Base-by-base conservation (phyloP, 2,888 invertebrate species). In the Agonum fuliginosum region DNA sequence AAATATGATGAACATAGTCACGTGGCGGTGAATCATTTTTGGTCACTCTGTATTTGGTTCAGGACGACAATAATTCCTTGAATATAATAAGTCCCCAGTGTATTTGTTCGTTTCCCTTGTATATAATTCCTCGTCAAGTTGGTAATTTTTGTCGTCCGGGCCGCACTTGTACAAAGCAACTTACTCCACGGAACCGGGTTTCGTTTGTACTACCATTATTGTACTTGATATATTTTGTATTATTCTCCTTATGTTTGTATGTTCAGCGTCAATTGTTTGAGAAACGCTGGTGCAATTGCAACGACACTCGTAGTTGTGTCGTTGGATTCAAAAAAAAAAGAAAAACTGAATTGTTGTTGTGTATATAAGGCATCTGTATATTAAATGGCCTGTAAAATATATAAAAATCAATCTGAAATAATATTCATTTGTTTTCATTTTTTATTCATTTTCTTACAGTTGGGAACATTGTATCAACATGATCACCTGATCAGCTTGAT, bases 361-460 rank as follows among this genome's bases (percentile, higher is more conserved):
- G 86, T 86, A 86, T 82, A 86, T 86, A 84, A n/a, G 77, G 70
- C 77, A 70, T 77, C 70, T 77, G 77, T 77, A 77, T 80, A 81
- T 80, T 84, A 83, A 84, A 83, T 86, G 86, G 84, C 85, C 83
- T 84, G 84, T 85, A 84, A 85, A 83, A 82, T 83, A 83, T 83
- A 83, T 81, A 80, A 80, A 80, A 67, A 75, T 65, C 41, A 62
- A 46, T 27, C 46, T 24, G 37, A 74, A 74, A 54, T 58, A n/a
- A n/a, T n/a, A n/a, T n/a, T n/a, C 72, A 76, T 74, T 72, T 62
- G 72, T 58, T 77, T 75, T 79, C n/a, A 70, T 65, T 75, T 72
- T 30, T 73, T 41, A 41, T 19, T 62, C n/a, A 30, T 62, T 27
- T 4, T 51, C 4, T 30, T 8, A 30, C 4, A 30, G 30, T 30